Base-by-base conservation (phyloP, 1,140 invertebrate genomes). In the Diorhabda elongata region DNA sequence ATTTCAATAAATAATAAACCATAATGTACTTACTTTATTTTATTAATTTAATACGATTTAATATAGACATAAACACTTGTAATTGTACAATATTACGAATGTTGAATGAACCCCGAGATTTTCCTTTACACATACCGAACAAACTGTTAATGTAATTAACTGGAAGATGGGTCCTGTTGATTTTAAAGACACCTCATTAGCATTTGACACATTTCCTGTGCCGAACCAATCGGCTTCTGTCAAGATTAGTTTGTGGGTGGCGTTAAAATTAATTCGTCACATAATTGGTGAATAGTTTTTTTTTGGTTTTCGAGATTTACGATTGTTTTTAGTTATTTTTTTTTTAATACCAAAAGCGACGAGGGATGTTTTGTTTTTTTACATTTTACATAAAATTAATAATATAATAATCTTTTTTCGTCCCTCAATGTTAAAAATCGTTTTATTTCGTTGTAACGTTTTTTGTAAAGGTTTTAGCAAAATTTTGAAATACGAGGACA, bases 151-250 rank as follows among this genome's bases (percentile, higher is more conserved):
- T 60, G 66, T 42, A 67, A 67, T 67, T 67, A 67, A 60, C 58
- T 60, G 26, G 57, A 58, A 41, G 45, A 44, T 42, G 41, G 59
- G 44, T 67, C 66, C n/a, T 43, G 58, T 26, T 61, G 58, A 60
- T 61, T 45, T 67, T 63, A 58, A 60, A 61, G 66, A 64, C 67
- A 68, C 67, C 67, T 69, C 63, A 69, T 71, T 71, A 57, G 63
- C 66, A 69, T 71, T 59, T 64, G 70, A 68, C 67, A 71, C 60
- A 71, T 69, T 69, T 71, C 45, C 59, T 44, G 56, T n/a, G 47
- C 26, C 26, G 26, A 26, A 65, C 70, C 70, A 71, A 71, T 71
- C 52, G 42, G 61, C 44, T 26, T 11, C 45, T 44, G 57, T 67
- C 57, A n/a, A 57, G 9, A 26, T 57, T 62, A 60, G 70, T 56